Conservation (phyloP, 2,797 vertebrate genomes). For the Oryzias sinensis region DNA sequence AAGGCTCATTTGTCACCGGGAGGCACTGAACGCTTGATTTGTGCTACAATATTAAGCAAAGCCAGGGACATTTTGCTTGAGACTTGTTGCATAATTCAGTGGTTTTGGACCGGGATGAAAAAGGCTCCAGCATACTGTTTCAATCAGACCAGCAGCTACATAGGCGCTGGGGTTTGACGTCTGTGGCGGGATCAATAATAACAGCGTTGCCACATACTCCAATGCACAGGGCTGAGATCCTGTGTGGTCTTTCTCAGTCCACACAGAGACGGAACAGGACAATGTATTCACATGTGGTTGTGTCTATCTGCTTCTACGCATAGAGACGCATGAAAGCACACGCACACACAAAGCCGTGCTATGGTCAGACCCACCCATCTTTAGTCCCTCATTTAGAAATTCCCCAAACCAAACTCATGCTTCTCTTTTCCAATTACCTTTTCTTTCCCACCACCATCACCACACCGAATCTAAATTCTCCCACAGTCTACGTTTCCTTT, state of each 20-base stretch:
- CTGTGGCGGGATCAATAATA: slow-evolving; percentile 71
- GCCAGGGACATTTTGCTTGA: slow-evolving; percentile 58
- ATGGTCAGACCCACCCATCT: slow-evolving; percentile 70
- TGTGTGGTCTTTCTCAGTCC: slow-evolving; percentile 68
- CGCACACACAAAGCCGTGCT: slow-evolving; percentile 39
- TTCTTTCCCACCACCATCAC: slow-evolving; percentile 61
- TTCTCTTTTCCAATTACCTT: slow-evolving; percentile 75
- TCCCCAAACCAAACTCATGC: slow-evolving; percentile 68
- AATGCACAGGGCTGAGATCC: slow-evolving; percentile 51
- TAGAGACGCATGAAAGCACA: slow-evolving; percentile 35
- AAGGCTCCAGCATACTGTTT: slow-evolving; percentile 71
- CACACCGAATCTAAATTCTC: slow-evolving; percentile 60
- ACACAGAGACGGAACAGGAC: slow-evolving; percentile 51
- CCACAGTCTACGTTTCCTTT: slow-evolving; percentile 51
- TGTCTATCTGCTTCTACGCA: slow-evolving; percentile 56
- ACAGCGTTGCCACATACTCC: slow-evolving; percentile 60
- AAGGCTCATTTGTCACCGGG: slow-evolving; percentile 55
- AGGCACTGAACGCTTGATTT: slow-evolving; percentile 46
- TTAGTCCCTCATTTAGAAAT: slow-evolving; percentile 68
- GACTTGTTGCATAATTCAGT: slow-evolving; percentile 75
- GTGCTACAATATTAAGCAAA: slow-evolving; percentile 57
- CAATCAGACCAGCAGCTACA: slow-evolving; percentile 72
- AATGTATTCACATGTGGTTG: slow-evolving; percentile 59
- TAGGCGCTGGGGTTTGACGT: slow-evolving; percentile 67
- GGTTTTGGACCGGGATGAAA: slow-evolving; percentile 74